Conservation (phyloP, 2,113 vertebrate species). For the Varanus komodoensis region DNA sequence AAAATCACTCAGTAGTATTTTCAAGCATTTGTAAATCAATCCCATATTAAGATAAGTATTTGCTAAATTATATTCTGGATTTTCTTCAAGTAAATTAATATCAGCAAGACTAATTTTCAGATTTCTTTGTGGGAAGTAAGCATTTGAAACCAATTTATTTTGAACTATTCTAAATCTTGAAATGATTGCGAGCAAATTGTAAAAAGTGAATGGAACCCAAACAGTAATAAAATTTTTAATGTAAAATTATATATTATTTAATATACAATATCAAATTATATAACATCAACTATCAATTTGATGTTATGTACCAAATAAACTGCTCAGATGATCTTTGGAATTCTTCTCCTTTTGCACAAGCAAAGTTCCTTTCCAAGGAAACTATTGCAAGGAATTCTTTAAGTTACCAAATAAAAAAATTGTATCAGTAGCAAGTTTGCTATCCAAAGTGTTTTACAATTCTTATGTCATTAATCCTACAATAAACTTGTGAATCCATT, state of each 20-base stretch:
- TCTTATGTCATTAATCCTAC: background rate
- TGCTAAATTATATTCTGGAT: background rate
- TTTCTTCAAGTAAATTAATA: constrained; percentile 1
- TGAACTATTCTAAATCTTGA: background rate
- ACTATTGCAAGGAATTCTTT: background rate
- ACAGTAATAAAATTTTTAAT: background rate
- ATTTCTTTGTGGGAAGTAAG: background rate
- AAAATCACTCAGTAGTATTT: background rate
- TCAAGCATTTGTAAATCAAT: constrained; percentile 5
- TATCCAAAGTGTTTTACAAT: background rate
- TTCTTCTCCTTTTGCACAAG: background rate
- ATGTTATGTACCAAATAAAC: background rate
- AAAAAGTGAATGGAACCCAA: background rate
- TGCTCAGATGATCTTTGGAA: background rate
- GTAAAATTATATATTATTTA: too few relatives aligned
- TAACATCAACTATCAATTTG: too few relatives aligned
- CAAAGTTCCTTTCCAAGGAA: background rate
- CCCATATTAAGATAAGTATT: background rate
- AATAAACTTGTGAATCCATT: background rate
- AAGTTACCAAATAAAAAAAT: background rate
- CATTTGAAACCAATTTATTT: background rate
- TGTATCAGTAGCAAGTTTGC: background rate
- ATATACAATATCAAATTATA: too few relatives aligned
- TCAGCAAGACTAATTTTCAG: background rate
- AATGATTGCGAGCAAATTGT: background rate